A percentile compares a stretch with the other conserved stretches of the same genome.
phyloP scores from a whole-genome alignment of 2,888 invertebrate species.

The Phymatocera aterrima region DNA sequence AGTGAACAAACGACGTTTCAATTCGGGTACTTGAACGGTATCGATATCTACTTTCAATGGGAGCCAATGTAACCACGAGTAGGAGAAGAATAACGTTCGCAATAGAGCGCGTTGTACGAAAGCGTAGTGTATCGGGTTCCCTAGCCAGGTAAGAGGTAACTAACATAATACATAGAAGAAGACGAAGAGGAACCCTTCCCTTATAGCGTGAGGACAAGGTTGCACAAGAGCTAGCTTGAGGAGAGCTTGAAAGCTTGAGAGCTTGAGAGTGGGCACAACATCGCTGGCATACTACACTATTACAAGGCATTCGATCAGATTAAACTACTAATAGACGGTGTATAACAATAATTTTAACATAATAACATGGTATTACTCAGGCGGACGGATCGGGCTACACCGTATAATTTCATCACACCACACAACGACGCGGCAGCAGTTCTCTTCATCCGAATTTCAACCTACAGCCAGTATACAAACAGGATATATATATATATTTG shows the following conservation, averaged over 20 bases:
- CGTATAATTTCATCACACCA: slow-evolving; percentile 68
- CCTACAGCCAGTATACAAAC: no score
- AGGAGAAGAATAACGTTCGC: slow-evolving; percentile 1
- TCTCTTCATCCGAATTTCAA: slow-evolving; percentile 14
- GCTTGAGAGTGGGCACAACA: not conserved
- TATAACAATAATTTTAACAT: slow-evolving; percentile 68
- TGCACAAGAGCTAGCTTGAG: slow-evolving; percentile 23
- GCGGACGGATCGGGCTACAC: slow-evolving; percentile 58
- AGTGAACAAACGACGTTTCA: not conserved
- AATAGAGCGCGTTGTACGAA: slow-evolving; percentile 8
- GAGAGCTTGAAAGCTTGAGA: no score
- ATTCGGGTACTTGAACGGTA: not conserved
- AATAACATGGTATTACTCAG: slow-evolving; percentile 69
- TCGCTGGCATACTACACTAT: slow-evolving; percentile 48
- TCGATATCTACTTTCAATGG: slow-evolving; percentile 43
- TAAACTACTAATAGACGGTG: slow-evolving; percentile 56
- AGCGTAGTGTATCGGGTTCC: slow-evolving; percentile 33
- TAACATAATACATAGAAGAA: not conserved
- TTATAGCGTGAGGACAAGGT: not conserved
- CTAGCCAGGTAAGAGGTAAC: slow-evolving; percentile 12
- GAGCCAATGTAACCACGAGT: slow-evolving; percentile 37
- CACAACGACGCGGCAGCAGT: slow-evolving; percentile 1
- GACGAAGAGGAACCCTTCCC: not conserved
- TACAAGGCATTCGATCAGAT: slow-evolving; percentile 66
- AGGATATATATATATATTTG: no score